Percentiles rank a stretch among this genome's conserved stretches.
Conservation (phyloP, 2,113 vertebrate genomes). For the Calidris pugnax region DNA sequence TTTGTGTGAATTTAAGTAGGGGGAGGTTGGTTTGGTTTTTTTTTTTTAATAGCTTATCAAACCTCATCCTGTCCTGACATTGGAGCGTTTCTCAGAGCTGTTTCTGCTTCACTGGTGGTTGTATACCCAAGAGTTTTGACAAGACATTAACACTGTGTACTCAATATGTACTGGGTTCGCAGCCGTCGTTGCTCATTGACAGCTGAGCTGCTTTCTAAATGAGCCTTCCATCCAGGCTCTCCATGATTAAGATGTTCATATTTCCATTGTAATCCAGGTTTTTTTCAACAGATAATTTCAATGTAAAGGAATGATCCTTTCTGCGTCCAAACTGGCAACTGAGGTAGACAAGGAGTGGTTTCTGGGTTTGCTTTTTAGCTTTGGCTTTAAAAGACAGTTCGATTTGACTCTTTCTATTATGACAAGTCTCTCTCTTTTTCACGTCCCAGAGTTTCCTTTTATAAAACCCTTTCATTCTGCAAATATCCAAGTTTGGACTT, state of each 20-base stretch:
- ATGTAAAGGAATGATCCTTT: background rate
- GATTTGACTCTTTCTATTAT: background rate
- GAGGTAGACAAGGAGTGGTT: background rate
- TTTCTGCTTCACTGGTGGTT: slow-evolving; percentile 10
- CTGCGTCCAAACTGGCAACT: background rate
- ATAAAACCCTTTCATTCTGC: background rate
- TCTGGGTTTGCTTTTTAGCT: background rate
- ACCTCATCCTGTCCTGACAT: background rate
- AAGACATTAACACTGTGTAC: background rate
- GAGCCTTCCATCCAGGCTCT: background rate
- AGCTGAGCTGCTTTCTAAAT: background rate
- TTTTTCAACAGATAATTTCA: background rate
- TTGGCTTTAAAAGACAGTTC: background rate
- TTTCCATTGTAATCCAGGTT: background rate
- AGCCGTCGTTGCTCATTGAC: background rate
- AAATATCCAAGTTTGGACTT: background rate
- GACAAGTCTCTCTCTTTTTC: background rate
- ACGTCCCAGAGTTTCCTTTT: background rate
- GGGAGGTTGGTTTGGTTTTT: background rate
- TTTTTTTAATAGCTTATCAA: slow-evolving; percentile 19
- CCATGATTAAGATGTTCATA: background rate
- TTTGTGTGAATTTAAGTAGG: slow-evolving; percentile 18
- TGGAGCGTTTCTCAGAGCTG: background rate
- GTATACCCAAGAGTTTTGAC: background rate
- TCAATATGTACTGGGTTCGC: background rate